Base-by-base conservation (phyloP, 1,140 invertebrate species). In the Diorhabda carinulata region DNA sequence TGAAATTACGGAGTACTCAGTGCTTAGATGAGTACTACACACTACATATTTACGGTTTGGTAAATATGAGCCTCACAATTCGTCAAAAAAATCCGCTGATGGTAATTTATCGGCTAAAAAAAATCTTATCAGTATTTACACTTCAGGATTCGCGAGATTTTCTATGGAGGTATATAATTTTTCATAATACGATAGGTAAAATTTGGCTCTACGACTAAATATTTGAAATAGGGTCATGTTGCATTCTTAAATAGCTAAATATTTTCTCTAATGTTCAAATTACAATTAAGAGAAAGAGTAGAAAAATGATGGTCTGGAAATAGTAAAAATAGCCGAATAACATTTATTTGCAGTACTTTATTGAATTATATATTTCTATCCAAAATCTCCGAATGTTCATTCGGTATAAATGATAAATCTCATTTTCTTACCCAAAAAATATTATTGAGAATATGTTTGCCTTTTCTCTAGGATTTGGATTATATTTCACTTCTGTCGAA, bases 341-440 rank as follows among this genome's bases (percentile, higher is more conserved):
- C 6, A 25, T n/a, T 61, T 7, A 61, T 9, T 61, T 61, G 6
- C 59, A 25, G 41, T 9, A 25, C 7, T 6, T 2, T 6, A 7
- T 25, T 25, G 59, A 42, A 61, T 2, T 6, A 7, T 47, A 6
- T n/a, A 56, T 7, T 56, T 7, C n/a, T n/a, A 56, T 56, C 6
- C 52, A 56, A 56, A 56, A 6, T 56, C 6, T 56, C n/a, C 6
- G 6, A 56, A 56, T n/a, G n/a, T 56, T 6, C 6, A 2, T 2
- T 56, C 6, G n/a, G 6, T 56, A 6, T 56, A n/a, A 56, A 56
- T 56, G 6, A n/a, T 56, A 7, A 25, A 25, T 56, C 52, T 56
- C n/a, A 60, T 63, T 43, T 61, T 74, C 77, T 78, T 70, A 78
- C 77, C 74, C 73, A 68, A 77, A 78, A 70, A 76, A 76, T 65